Evolutionary conservation across 2,113 vertebrate genomes (phyloP).

Genomic region (Laterallus jamaicensis): DNA sequence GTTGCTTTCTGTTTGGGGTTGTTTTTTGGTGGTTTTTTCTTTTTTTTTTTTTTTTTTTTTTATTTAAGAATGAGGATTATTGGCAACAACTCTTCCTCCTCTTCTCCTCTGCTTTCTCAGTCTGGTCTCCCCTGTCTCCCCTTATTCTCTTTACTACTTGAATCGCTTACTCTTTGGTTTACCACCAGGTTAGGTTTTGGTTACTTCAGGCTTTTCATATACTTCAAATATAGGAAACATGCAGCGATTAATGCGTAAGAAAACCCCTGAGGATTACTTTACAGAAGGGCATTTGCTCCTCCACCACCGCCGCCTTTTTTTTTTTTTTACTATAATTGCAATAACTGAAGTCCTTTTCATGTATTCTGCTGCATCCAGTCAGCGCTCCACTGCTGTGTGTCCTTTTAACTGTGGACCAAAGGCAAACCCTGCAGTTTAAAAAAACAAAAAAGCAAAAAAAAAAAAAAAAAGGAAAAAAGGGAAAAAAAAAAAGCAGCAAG

Average conservation of each 20-base stretch:
- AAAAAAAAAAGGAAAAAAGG: neutral
- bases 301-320: constrained; percentile 40
- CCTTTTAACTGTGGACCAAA: constrained; percentile 83
- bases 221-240: constrained; percentile 69
- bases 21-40: neutral
- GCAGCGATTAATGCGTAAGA: constrained; percentile 54
- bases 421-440: constrained; percentile 74
- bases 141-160: constrained; percentile 58
- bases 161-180: constrained; percentile 47
- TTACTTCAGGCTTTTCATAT: constrained; percentile 72
- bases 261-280: constrained; percentile 66
- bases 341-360: constrained; percentile 80
- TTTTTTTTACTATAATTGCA: constrained; percentile 75
- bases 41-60: neutral
- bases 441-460: neutral
- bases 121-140: constrained; percentile 35
- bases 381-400: constrained; percentile 75
- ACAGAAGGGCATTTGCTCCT: constrained; percentile 62
- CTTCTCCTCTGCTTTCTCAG: constrained; percentile 46
- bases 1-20: neutral
- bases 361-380: constrained; percentile 71
- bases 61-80: constrained; percentile 72
- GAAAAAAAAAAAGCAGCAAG: neutral
- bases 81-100: constrained; percentile 74
- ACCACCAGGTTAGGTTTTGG: constrained; percentile 53